Conservation (phyloP, 2,888 invertebrate genomes). For the Lissocephala sabroskyi region DNA sequence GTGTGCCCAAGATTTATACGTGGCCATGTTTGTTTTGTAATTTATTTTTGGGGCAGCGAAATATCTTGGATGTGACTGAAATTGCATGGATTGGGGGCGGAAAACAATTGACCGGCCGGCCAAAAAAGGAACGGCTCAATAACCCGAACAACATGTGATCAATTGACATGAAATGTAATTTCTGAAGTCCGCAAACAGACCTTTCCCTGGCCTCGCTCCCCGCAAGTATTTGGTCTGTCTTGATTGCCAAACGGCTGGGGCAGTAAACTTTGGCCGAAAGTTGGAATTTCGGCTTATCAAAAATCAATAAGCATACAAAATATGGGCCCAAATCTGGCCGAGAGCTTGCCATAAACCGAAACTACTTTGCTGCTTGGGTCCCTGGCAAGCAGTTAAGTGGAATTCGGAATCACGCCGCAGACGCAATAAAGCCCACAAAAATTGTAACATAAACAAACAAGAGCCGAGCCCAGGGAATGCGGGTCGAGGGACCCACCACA, state of each 20-base stretch:
- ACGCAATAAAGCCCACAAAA: constrained; percentile 47
- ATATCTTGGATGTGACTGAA: no score
- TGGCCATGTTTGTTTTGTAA: constrained; percentile 51
- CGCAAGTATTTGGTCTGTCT: background rate
- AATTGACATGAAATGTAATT: no score
- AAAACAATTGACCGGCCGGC: no score
- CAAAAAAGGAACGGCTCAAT: no score
- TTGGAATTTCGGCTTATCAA: constrained; percentile 34
- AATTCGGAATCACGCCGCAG: constrained; percentile 53
- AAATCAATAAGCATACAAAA: constrained; percentile 35
- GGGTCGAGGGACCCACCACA: background rate
- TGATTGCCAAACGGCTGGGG: constrained; percentile 14
- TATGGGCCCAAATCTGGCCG: constrained; percentile 8
- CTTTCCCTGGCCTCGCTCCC: no score
- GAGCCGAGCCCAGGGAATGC: constrained; percentile 24
- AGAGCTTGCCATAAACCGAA: background rate
- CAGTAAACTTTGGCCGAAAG: background rate
- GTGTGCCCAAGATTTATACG: constrained; percentile 52
- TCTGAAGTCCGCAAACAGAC: no score
- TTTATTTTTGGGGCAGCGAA: no score
- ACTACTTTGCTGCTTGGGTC: background rate
- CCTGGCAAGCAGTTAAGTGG: constrained; percentile 15
- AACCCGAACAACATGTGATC: no score
- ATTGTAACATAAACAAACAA: constrained; percentile 32
- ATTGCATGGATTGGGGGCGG: no score